A percentile compares a stretch with the other conserved stretches of the same genome.
These are phyloP conservation scores for Dryococelus australis DNA, from an alignment of 2,888 invertebrate genomes.

Conservation along the genomic window DNA sequence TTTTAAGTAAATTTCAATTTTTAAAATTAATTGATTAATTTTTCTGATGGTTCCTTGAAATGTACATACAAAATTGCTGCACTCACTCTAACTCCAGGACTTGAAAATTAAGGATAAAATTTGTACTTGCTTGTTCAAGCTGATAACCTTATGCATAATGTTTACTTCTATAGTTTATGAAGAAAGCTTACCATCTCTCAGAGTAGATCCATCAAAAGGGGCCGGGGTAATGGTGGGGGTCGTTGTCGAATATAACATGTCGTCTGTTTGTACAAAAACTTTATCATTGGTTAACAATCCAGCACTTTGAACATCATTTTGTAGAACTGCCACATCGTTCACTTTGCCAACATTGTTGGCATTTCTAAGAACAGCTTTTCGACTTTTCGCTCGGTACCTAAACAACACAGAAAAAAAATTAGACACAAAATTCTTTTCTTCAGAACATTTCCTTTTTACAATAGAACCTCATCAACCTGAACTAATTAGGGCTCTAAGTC, in stretches of 20 bases:
- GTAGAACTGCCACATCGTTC: slow-evolving; percentile 19
- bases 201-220: slow-evolving; percentile 52
- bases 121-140: too few relatives aligned
- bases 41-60: too few relatives aligned
- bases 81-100: too few relatives aligned
- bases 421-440: too few relatives aligned
- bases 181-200: slow-evolving; percentile 53
- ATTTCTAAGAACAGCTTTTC: slow-evolving; percentile 62
- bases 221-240: slow-evolving; percentile 53
- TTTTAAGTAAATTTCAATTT: too few relatives aligned
- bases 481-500: too few relatives aligned
- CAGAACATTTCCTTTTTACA: too few relatives aligned
- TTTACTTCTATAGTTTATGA: background rate
- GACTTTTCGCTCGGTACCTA: slow-evolving; percentile 70
- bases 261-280: slow-evolving; percentile 56
- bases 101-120: too few relatives aligned
- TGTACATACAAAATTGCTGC: too few relatives aligned
- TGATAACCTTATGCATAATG: background rate
- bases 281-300: slow-evolving; percentile 50
- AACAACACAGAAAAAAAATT: background rate
- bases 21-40: too few relatives aligned
- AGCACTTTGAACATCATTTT: slow-evolving; percentile 35
- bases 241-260: slow-evolving; percentile 54
- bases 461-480: too few relatives aligned
- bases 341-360: slow-evolving; percentile 35